A percentile compares a stretch with the other conserved stretches of the same genome.
Conservation (phyloP, 2,797 vertebrate genomes). For the Euthynnus affinis region DNA sequence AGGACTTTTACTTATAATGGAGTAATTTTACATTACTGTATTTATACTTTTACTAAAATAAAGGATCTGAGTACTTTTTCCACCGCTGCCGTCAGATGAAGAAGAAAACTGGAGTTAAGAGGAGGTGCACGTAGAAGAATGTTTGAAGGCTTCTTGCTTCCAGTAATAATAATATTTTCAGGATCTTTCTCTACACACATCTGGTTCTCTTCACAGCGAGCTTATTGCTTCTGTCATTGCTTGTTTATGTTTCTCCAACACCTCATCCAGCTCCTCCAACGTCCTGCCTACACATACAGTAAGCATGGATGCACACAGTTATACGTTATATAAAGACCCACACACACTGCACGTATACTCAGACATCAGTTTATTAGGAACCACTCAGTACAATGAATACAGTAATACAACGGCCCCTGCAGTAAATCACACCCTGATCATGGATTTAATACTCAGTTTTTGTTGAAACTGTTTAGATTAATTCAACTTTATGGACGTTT, state of each 20-base stretch:
- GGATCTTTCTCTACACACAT: slow-evolving; percentile 51
- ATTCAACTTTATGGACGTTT: too few relatives aligned
- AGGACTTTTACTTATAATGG: too few relatives aligned
- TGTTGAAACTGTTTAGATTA: too few relatives aligned
- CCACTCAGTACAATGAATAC: too few relatives aligned
- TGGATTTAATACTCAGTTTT: too few relatives aligned
- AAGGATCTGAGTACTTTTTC: too few relatives aligned
- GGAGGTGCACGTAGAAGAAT: slow-evolving; percentile 1
- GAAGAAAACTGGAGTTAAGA: background rate
- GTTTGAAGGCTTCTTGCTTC: slow-evolving; percentile 9
- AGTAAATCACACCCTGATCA: too few relatives aligned
- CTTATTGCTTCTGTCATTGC: slow-evolving; percentile 50
- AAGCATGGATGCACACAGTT: slow-evolving; percentile 21
- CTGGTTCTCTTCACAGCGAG: slow-evolving; percentile 75
- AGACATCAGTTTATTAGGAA: too few relatives aligned
- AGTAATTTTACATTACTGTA: too few relatives aligned
- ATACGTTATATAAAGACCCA: background rate
- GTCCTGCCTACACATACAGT: slow-evolving; percentile 40
- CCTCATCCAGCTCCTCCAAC: slow-evolving; percentile 39
- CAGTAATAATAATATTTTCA: slow-evolving; percentile 61
- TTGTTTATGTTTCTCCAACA: slow-evolving; percentile 63
- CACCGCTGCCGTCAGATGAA: background rate
- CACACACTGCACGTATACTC: slow-evolving; percentile 1
- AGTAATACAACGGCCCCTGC: too few relatives aligned
- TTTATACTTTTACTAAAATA: too few relatives aligned